Evolutionary conservation across 35 echinoderm and acorn worm genomes (phyloP).

Genomic region (Patiria miniata): DNA sequence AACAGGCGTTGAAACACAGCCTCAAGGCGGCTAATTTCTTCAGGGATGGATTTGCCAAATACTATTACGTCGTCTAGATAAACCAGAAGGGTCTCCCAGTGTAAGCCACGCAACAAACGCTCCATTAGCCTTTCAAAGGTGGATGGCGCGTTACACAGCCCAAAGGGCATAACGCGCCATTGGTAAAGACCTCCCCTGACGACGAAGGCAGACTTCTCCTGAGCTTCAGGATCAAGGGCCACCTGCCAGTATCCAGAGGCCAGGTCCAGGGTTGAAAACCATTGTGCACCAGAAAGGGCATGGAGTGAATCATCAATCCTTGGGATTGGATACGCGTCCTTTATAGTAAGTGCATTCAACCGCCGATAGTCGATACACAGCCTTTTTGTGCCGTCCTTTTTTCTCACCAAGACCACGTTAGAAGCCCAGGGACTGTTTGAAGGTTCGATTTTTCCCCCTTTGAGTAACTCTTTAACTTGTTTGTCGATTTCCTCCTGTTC

Average conservation of each 20-base stretch:
- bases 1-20: too few species aligned
- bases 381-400: conserved; percentile 23
- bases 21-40: too few species aligned
- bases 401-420: conserved; percentile 4
- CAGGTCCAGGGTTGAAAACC: conserved; percentile 33
- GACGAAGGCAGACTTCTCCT: too few species aligned
- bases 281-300: neutral
- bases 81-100: too few species aligned
- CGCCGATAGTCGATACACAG: neutral
- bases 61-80: too few species aligned
- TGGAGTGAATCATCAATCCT: conserved; percentile 23
- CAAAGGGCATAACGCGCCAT: too few species aligned
- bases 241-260: conserved; percentile 31
- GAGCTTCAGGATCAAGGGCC: neutral
- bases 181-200: too few species aligned
- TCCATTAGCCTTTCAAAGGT: too few species aligned
- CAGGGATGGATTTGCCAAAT: too few species aligned
- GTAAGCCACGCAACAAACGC: too few species aligned
- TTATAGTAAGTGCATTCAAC: neutral
- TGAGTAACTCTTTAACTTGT: conserved; percentile 20
- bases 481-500: neutral
- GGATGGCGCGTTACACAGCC: too few species aligned
- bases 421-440: conserved; percentile 40
- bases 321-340: conserved; percentile 26
- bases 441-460: conserved; percentile 20